Conservation (phyloP, 2,113 vertebrate species). For the Seriola quinqueradiata region DNA sequence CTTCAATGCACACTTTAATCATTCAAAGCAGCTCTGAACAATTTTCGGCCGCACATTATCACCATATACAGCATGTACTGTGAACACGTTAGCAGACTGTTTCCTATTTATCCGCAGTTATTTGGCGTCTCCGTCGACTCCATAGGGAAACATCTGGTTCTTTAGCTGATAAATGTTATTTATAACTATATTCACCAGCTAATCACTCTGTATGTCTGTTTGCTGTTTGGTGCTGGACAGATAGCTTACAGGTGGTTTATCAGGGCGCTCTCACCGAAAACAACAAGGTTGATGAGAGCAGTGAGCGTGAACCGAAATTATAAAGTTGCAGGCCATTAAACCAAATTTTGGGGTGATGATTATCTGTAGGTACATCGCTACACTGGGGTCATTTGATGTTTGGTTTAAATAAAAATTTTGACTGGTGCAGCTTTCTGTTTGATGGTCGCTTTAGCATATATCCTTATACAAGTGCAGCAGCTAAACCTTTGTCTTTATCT, state of each 20-base stretch:
- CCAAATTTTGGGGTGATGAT: neutral
- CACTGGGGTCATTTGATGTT: neutral
- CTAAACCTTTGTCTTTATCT: slow-evolving; percentile 16
- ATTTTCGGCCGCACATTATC: neutral
- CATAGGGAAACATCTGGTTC: neutral
- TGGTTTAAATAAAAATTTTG: neutral
- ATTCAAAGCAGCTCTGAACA: neutral
- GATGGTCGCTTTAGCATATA: neutral
- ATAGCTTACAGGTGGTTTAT: neutral
- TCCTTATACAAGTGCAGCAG: slow-evolving; percentile 11
- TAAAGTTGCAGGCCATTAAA: neutral
- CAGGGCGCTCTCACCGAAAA: neutral
- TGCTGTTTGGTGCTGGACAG: neutral
- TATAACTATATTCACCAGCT: neutral
- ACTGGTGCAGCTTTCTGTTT: neutral
- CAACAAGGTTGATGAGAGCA: neutral
- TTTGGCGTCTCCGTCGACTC: neutral
- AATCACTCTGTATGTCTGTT: neutral
- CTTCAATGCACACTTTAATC: neutral
- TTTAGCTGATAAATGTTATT: neutral
- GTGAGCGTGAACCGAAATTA: neutral
- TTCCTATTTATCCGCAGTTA: neutral
- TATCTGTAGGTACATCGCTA: neutral
- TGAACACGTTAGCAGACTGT: neutral
- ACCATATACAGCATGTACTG: neutral